These are phyloP conservation scores for Chunga burmeisteri DNA, from an alignment of 2,113 vertebrate species.

Conservation along the genomic window DNA sequence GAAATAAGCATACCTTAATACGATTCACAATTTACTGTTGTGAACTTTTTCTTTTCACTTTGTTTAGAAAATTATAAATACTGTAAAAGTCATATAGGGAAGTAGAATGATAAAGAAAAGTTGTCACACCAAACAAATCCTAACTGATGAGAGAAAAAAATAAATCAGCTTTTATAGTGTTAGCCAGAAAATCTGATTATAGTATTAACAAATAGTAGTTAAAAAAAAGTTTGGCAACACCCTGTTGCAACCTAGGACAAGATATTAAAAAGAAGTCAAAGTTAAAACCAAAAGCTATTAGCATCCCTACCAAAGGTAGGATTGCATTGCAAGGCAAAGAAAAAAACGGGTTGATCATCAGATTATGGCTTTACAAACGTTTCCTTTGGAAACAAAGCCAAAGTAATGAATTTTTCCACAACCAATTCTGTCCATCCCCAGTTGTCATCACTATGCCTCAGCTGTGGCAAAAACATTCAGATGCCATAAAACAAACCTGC, in stretches of 20 bases:
- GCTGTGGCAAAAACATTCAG: not conserved
- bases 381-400: not conserved
- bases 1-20: not conserved
- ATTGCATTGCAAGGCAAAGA: not conserved
- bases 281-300: not conserved
- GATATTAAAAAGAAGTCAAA: not conserved
- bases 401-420: accelerated
- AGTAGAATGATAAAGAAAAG: not conserved
- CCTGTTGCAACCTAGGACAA: not conserved
- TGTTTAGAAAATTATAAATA: not conserved
- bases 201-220: not conserved
- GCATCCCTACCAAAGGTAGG: not conserved
- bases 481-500: not conserved
- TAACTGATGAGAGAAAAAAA: not conserved
- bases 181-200: not conserved
- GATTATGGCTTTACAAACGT: not conserved
- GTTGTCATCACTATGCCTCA: not conserved
- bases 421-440: not conserved
- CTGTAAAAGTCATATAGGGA: not conserved
- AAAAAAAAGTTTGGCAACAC: not conserved
- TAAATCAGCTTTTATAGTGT: not conserved
- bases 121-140: not conserved
- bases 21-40: not conserved
- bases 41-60: not conserved
- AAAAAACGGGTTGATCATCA: too few species aligned